Percentiles rank a stretch among this genome's conserved stretches.
These are phyloP conservation scores for Buathra laborator DNA, from an alignment of 2,888 invertebrate species.

Conservation along the genomic window DNA sequence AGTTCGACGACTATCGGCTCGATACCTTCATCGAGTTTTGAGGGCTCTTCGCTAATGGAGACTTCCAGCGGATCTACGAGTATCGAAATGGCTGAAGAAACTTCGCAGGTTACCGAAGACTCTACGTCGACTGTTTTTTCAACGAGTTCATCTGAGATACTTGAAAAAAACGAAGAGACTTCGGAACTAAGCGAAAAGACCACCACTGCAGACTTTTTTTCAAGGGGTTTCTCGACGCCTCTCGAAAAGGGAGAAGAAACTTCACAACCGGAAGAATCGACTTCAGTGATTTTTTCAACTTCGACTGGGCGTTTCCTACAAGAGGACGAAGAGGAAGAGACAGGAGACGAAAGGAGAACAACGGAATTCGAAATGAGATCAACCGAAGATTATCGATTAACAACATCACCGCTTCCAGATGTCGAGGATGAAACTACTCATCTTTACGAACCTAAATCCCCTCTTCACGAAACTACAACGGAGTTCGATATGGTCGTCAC, in stretches of 20 bases:
- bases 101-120: neutral
- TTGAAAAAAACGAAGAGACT: neutral
- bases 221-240: neutral
- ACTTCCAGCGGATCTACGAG: neutral
- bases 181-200: neutral
- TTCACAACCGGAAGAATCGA: neutral
- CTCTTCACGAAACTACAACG: constrained; percentile 18
- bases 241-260: neutral
- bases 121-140: neutral
- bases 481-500: constrained; percentile 49
- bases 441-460: constrained; percentile 1
- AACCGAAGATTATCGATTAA: constrained; percentile 39
- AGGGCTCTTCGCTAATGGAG: constrained; percentile 1
- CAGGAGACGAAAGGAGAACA: constrained; percentile 22
- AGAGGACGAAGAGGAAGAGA: constrained; percentile 4
- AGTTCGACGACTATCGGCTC: neutral
- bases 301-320: neutral
- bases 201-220: neutral
- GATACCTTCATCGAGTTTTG: constrained; percentile 2
- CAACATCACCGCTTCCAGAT: constrained; percentile 41
- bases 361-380: constrained; percentile 50
- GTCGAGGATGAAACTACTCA: constrained; percentile 6
- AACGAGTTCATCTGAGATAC: neutral
- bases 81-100: neutral
- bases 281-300: neutral